Evolutionary conservation across 2,113 vertebrate species (phyloP), one percentile per base, ranked within the genome.

Genomic region (Speoplatyrhinus poulsoni): DNA sequence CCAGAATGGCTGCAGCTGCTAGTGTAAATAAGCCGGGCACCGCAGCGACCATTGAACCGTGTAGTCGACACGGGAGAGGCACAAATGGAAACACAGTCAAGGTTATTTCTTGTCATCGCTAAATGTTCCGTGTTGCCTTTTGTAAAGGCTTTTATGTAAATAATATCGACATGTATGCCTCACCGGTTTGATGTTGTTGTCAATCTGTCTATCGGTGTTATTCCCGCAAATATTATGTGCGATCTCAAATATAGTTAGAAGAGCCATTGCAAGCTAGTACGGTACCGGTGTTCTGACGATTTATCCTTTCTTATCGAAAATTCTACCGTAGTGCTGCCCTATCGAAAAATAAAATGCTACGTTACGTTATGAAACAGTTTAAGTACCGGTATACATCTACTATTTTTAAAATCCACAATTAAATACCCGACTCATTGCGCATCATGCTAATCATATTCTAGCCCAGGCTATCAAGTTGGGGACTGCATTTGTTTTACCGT

Each of bases 1-100:
- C 9, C 54, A 58, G 56, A 36, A 58, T 58, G 56, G 88, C 92
- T 47, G 90, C 90, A 64, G 90, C 89, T 72, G 88, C 86, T 77
- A 88, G 90, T 16, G 91, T 95, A 94, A 97, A 94, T 92, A 97
- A 95, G 91, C 87, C 89, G n/a, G 90, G 90, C 61, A 52, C 82
- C 11, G 80, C 81, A 12, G 81, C 86, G 0, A 91, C 88, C 66
- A 82, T 89, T 82, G 95, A 96, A 50, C 58, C 90, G 0, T 87
- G 91, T 71, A 62, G 82, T 65, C 93, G 95, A 67, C 93, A 93
- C 78, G 91, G 92, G 60, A 91, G 83, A 56, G 88, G 9, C 8
- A 82, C 41, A 0, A 52, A 19, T 79, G 65, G 89, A 65, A 33
- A 46, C 93, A 85, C 93, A 0, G 97, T 97, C 16, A 98, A 99